Base-by-base conservation (phyloP, 2,888 invertebrate species). In the Hedya salicella region DNA sequence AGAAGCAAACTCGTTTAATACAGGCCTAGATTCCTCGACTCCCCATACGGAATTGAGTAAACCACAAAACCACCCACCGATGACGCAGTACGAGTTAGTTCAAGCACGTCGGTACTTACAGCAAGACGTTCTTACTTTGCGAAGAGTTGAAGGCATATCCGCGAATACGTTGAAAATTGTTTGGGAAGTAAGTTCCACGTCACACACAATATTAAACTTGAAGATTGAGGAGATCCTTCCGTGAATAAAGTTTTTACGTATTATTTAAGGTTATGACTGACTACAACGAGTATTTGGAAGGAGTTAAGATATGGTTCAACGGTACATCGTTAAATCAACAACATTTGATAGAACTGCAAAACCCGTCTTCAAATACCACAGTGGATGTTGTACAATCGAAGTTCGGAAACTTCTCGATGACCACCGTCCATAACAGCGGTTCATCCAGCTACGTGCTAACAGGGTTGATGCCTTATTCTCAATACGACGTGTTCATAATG, bases 401-500 rank as follows among this genome's bases (percentile, higher is more conserved):
- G 76, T 85, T 81, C 68, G 91, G 90, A 72, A 95, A 95, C 73
- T 95, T 95, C 84, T 94, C 94, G 70, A 95, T 95, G 93, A 95
- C 95, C 36, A 95, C 95, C 1, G 95, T 96, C 0, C 93, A 94
- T 70, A 95, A 95, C 70, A 94, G 95, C 72, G 95, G 94, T 36
- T 95, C 95, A 2, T 95, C 95, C 57, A 95, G 95, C 82, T 96
- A 96, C 83, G 93, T 95, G 21, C 91, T 97, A 67, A 95, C 95
- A 44, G 96, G 96, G 77, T 92, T 98, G 74, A 94, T 95, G 76
- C 97, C 98, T 72, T 97, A 95, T 85, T 96, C 97, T 67, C 95
- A 96, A 83, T 98, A 98, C 85, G 97, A 98, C 88, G 96, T 98
- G 76, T 98, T 98, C 86, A 94, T 98, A 73, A 96, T 97, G 78